Evolutionary conservation across 2,888 invertebrate genomes (phyloP), one percentile per base, ranked within the genome.

Genomic region (Cylloceria caligata): DNA sequence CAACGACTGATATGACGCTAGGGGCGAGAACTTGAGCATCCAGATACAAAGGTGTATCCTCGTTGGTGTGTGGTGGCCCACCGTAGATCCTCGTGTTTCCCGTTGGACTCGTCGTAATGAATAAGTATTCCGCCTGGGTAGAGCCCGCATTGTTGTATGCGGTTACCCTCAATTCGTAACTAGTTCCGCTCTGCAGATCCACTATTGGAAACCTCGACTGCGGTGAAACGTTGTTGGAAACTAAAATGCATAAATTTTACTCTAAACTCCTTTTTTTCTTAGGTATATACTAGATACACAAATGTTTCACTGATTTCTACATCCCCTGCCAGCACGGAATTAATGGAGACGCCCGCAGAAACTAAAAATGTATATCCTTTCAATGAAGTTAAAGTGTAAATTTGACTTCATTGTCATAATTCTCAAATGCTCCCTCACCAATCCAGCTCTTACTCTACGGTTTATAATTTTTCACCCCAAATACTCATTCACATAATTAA

Each of bases 101-200:
- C 79, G 89, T 92, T 73, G 94, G 92, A 34, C 94, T 94, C 67
- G 94, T 90, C 1, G 95, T 95, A 76, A 93, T 94, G 89, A 95
- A 95, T 79, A 93, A 93, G 85, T 95, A 94, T 84, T 94, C 94
- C 57, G 94, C 94, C 64, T 94, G 94, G 2, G 95, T 95, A 9
- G 94, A 94, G 0, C 95, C 95, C 3, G 95, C 95, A 88, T 95
- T 94, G 88, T 95, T 95, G 87, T 94, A 94, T 0, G 95, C 95
- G 2, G 94, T 94, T 36, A 95, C 93, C 11, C 94, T 93, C 60
- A 94, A 88, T 85, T 93, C 93, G 87, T 94, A 94, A 21, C 93
- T 92, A 11, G 94, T 93, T 52, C 93, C 94, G 19, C 94, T 93
- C 73, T 93, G 93, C 75, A 94, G 88, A 75, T 94, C 94, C 2